Conservation (phyloP, 2,797 vertebrate species). For the Acrossocheilus wenchowensis region DNA sequence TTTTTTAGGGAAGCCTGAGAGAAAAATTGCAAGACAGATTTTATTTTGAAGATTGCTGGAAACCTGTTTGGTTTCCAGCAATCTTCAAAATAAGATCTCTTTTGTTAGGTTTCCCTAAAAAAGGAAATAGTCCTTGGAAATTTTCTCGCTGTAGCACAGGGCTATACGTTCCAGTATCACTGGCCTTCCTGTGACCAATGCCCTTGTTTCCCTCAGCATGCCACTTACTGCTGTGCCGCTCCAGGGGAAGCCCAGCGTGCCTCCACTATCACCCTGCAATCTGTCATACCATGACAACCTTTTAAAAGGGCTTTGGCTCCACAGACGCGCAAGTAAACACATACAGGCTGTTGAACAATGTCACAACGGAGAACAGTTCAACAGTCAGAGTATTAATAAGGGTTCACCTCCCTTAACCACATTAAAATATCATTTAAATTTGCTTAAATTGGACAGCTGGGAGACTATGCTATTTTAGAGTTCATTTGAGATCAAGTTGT, state of each 20-base stretch:
- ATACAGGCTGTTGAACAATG: constrained; percentile 33
- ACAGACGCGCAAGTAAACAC: constrained; percentile 28
- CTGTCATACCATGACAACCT: constrained; percentile 39
- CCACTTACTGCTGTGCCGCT: constrained; percentile 27
- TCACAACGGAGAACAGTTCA: constrained; percentile 12
- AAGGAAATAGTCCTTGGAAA: constrained; percentile 26
- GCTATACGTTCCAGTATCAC: constrained; percentile 15
- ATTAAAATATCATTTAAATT: constrained; percentile 4
- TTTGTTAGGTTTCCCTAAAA: neutral
- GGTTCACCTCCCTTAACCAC: neutral
- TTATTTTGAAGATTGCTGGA: too few species aligned
- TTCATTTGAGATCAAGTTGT: neutral
- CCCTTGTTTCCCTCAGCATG: constrained; percentile 33
- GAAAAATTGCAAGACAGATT: too few species aligned
- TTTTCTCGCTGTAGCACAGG: neutral
- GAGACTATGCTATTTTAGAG: neutral
- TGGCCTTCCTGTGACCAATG: constrained; percentile 40
- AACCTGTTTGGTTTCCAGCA: neutral
- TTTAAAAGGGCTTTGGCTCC: constrained; percentile 30
- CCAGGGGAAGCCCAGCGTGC: constrained; percentile 30
- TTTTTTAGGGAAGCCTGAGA: too few species aligned
- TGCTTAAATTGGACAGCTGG: neutral
- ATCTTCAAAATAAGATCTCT: neutral
- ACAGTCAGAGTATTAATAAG: constrained; percentile 1
- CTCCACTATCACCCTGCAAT: constrained; percentile 46